Base-by-base conservation (phyloP, 2,797 vertebrate genomes). In the Ambastaia sidthimunki region DNA sequence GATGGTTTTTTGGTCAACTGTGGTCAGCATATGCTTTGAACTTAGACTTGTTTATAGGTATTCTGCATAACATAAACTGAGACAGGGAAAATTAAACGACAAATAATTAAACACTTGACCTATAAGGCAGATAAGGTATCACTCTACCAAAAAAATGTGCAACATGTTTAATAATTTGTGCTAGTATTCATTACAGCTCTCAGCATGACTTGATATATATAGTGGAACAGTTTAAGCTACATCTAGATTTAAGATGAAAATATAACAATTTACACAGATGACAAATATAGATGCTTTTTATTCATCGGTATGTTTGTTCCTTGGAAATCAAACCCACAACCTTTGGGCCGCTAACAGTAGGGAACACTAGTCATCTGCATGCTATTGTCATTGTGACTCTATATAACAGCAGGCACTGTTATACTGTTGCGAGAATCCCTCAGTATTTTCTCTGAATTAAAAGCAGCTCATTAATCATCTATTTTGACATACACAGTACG, bases 381-480 rank as follows among this genome's bases (percentile, higher is more conserved):
- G 23, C 28, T 25, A 62, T 25, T 62, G 23, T 31, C 59, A 62
- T 25, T 31, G 13, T 7, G 13, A 12, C 55, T 31, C 25, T 62
- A 62, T 28, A 60, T 60, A 60, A 60, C 57, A 60, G 57, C 57
- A 60, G 13, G 57, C 21, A 60, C 23, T n/a, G n/a, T n/a, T n/a
- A n/a, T n/a, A 59, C 11, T 25, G 57, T 60, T 60, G 23, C 13
- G 11, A 21, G 7, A 28, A 60, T 60, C 23, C 23, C 25, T 60
- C 23, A 63, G 7, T 31, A 62, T 28, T 62, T 62, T 28, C 59
- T 16, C 59, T 62, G 25, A 62, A 28, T 28, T 11, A 63, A 63
- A 25, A 18, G 16, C 31, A 37, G 60, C 31, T 63, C 31, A 63
- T 63, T 63, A 63, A 37, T 7, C 60, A n/a, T 63, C 4, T 9